A percentile compares a stretch with the other conserved stretches of the same genome.
phyloP scores from a whole-genome alignment of 1,140 invertebrate species.

The Nomia melanderi region DNA sequence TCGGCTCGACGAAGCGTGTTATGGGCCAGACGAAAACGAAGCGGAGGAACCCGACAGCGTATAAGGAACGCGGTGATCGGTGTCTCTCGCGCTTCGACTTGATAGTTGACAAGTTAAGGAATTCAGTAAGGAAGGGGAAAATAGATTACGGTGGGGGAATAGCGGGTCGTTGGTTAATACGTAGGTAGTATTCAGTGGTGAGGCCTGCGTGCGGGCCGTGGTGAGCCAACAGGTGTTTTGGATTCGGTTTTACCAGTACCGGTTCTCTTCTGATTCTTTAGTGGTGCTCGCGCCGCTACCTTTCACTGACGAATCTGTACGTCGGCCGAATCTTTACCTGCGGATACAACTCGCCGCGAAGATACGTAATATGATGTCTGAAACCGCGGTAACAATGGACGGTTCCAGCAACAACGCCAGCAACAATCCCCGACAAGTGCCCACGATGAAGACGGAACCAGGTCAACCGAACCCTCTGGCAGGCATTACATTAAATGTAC shows the following conservation, averaged over 20 bases:
- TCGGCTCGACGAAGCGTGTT: too few relatives aligned
- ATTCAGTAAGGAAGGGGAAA: constrained; percentile 29
- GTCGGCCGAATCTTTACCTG: not conserved
- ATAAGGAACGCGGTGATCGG: constrained; percentile 14
- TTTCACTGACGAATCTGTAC: constrained; percentile 41
- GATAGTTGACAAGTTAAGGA: constrained; percentile 40
- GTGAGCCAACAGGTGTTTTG: constrained; percentile 69
- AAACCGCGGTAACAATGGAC: constrained; percentile 75
- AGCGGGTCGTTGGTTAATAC: constrained; percentile 59
- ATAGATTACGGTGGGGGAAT: constrained; percentile 57
- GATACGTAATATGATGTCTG: constrained; percentile 74
- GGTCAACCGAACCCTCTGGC: constrained; percentile 70
- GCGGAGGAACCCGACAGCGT: not conserved
- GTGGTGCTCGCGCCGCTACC: constrained; percentile 32
- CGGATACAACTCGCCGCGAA: constrained; percentile 31
- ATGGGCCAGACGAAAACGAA: too few relatives aligned
- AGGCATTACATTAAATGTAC: constrained; percentile 77
- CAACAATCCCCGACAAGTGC: constrained; percentile 67
- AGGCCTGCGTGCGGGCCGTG: constrained; percentile 66
- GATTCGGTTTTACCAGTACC: constrained; percentile 35
- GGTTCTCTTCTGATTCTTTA: constrained; percentile 46
- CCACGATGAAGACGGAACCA: constrained; percentile 71
- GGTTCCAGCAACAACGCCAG: constrained; percentile 70
- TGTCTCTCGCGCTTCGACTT: constrained; percentile 13
- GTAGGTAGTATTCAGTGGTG: constrained; percentile 66